Base-by-base conservation (phyloP, 2,797 vertebrate species). In the Propithecus perrieri region DNA sequence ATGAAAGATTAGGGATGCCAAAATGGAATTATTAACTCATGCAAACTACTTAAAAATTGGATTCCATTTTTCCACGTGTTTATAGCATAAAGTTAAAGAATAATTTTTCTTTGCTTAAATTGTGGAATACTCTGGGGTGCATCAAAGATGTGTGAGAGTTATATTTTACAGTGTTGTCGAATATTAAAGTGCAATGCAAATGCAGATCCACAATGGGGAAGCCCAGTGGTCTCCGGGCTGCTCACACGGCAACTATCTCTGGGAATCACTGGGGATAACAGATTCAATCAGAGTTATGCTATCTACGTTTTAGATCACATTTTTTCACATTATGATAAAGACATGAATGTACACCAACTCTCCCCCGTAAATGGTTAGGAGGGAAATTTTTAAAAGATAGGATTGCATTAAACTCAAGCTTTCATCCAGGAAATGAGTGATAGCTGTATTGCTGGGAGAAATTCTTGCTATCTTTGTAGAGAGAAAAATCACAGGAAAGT, bases 61-160 rank as follows among this genome's bases (percentile, higher is more conserved):
- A n/a, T 48, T 84, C 80, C 22, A 61, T 48, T 67, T 75, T 74
- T 14, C 38, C 46, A 12, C 10, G 3, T 85, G 41, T 94, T 65
- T 79, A 90, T 14, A 89, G 76, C 71, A 48, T 26, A 87, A 74
- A 92, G 81, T 15, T 33, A 24, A 33, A 80, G 48, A 74, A 35
- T 4, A 22, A 35, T n/a, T n/a, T 78, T 78, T 69, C 18, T 91
- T 76, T 55, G 6, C 30, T 72, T 75, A 85, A 88, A 71, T 14
- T 87, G 55, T 78, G 41, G 65, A 43, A 35, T 78, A 79, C 22
- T 71, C 69, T 9, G 22, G 74, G 30, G 10, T 41, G 11, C 43
- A 53, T 41, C 9, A 43, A 48, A 41, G 74, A 57, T 8, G 7
- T 9, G 38, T 8, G 5, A 38, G 55, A 35, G 50, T 61, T 35